Percentiles rank a stretch among this genome's conserved stretches.
phyloP scores from a whole-genome alignment of 2,888 invertebrate genomes.

The Bhutanitis thaidina region DNA sequence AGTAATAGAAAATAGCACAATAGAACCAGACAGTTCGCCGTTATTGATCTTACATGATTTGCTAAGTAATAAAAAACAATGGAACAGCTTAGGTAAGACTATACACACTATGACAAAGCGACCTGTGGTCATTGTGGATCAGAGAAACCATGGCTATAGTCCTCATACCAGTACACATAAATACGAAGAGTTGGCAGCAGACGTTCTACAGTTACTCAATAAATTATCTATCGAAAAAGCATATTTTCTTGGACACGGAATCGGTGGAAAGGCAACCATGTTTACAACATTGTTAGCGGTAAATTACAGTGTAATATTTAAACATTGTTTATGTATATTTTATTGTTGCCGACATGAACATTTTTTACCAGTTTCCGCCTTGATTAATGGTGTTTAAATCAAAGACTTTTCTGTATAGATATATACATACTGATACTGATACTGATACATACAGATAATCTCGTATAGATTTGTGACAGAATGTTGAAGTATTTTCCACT shows the following conservation, averaged over 20 bases:
- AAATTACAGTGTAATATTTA: background rate
- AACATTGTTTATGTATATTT: too few species aligned
- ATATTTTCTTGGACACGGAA: slow-evolving; percentile 91
- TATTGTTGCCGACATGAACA: too few species aligned
- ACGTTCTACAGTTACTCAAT: slow-evolving; percentile 83
- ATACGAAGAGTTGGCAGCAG: slow-evolving; percentile 87
- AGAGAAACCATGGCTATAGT: slow-evolving; percentile 96
- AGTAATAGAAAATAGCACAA: slow-evolving; percentile 41
- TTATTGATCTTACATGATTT: slow-evolving; percentile 88
- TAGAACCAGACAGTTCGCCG: slow-evolving; percentile 40
- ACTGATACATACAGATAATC: too few species aligned
- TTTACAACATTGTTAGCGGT: slow-evolving; percentile 86
- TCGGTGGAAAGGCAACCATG: slow-evolving; percentile 95
- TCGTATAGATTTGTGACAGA: too few species aligned
- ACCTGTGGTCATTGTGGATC: slow-evolving; percentile 90
- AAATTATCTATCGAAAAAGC: slow-evolving; percentile 80
- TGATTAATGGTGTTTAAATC: too few species aligned
- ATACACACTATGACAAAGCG: slow-evolving; percentile 84
- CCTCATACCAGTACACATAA: slow-evolving; percentile 86
- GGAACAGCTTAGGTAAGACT: slow-evolving; percentile 89
- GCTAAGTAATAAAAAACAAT: slow-evolving; percentile 92
- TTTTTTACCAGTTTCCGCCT: too few species aligned
- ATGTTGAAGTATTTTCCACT: too few species aligned
- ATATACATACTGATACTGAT: too few species aligned
- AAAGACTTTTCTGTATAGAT: too few species aligned